phyloP scores from a whole-genome alignment of 2,113 vertebrate species.

The Elanus axillaris region DNA sequence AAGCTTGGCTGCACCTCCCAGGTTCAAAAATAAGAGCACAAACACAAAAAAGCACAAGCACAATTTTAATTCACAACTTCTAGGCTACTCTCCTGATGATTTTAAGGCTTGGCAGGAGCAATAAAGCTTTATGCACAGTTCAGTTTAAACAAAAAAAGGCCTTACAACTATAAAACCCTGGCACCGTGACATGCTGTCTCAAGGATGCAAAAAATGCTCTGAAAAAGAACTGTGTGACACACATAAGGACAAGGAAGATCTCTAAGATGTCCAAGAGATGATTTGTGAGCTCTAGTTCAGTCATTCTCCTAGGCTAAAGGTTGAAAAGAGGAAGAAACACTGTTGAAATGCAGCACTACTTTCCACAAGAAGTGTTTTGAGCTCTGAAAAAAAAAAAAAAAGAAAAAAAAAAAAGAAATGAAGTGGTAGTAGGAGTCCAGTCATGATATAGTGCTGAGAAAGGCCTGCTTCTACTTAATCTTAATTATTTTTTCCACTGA shows the following conservation, averaged over 20 bases:
- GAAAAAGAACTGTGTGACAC: background rate
- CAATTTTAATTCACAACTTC: background rate
- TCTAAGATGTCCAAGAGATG: background rate
- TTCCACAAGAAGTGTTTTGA: background rate
- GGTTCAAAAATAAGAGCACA: background rate
- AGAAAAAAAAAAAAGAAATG: too few relatives aligned
- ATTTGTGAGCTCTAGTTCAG: background rate
- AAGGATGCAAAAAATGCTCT: background rate
- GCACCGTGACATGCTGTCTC: background rate
- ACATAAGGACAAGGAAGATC: background rate
- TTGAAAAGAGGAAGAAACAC: background rate
- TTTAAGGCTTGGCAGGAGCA: background rate
- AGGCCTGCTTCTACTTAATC: background rate
- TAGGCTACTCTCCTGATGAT: background rate
- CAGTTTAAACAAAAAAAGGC: background rate
- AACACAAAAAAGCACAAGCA: background rate
- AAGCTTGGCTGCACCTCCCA: background rate
- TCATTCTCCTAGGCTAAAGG: background rate
- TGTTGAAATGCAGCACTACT: background rate
- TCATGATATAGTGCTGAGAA: background rate
- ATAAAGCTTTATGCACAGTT: background rate
- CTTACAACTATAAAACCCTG: background rate
- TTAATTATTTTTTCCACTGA: background rate
- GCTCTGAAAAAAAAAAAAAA: background rate
- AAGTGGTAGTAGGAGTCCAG: background rate